Evolutionary conservation across 2,113 vertebrate species (phyloP).

Genomic region (Crotalus horridus): DNA sequence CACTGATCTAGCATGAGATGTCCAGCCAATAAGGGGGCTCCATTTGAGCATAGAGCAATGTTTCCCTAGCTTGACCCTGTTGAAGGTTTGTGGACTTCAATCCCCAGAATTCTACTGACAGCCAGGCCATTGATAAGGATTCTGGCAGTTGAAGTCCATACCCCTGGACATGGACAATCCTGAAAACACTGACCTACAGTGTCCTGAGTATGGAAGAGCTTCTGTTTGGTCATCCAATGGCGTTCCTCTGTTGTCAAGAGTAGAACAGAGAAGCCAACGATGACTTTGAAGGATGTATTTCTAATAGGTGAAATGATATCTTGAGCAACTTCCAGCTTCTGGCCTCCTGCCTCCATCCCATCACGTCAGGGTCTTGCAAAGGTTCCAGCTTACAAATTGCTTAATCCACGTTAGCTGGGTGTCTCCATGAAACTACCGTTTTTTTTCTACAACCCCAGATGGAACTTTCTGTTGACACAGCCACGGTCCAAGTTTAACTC

Average conservation of each 20-base stretch:
- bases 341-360: background rate
- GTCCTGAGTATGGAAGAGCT: background rate
- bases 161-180: no score
- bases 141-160: no score
- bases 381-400: background rate
- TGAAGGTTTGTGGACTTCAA: no score
- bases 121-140: no score
- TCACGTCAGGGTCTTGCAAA: background rate
- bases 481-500: background rate
- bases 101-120: no score
- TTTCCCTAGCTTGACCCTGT: no score
- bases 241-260: background rate
- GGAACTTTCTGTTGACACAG: background rate
- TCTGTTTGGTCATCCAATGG: background rate
- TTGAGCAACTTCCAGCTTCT: background rate
- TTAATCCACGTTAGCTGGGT: background rate
- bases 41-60: background rate
- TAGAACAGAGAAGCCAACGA: background rate
- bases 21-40: background rate
- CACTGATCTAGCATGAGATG: background rate
- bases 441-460: background rate
- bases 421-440: background rate
- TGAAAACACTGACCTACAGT: no score
- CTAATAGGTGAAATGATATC: background rate
- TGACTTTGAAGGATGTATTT: background rate